Conservation (phyloP, 2,888 invertebrate species). For the Biston stratarius region DNA sequence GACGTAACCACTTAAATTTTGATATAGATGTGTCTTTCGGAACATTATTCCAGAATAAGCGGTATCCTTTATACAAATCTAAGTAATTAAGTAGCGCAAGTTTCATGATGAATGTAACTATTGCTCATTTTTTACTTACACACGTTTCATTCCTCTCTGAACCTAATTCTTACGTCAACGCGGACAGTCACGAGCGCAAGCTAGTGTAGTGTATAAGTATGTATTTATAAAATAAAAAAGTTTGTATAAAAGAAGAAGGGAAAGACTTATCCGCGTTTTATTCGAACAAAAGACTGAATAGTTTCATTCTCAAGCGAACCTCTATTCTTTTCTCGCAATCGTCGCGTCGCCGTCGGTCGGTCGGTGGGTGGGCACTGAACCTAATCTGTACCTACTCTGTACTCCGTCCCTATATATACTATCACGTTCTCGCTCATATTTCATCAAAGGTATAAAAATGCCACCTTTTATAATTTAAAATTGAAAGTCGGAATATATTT, state of each 20-base stretch:
- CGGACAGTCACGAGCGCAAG: too few relatives aligned
- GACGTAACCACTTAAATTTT: too few relatives aligned
- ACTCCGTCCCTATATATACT: slow-evolving; percentile 1
- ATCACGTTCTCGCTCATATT: slow-evolving; percentile 20
- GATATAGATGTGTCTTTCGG: too few relatives aligned
- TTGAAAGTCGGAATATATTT: slow-evolving; percentile 42
- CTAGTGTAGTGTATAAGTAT: too few relatives aligned
- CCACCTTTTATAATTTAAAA: slow-evolving; percentile 38
- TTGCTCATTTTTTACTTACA: too few relatives aligned
- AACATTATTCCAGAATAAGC: too few relatives aligned
- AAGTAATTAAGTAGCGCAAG: too few relatives aligned
- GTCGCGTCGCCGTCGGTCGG: slow-evolving; percentile 18
- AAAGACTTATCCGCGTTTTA: slow-evolving; percentile 16
- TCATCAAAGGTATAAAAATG: slow-evolving; percentile 31
- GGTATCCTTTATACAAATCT: too few relatives aligned
- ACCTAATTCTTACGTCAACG: too few relatives aligned
- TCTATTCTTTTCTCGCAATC: slow-evolving; percentile 10
- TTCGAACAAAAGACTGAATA: slow-evolving; percentile 25
- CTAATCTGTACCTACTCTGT: slow-evolving; percentile 30
- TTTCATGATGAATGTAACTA: too few relatives aligned
- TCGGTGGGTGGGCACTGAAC: slow-evolving; percentile 18
- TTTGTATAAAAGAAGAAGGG: background rate
- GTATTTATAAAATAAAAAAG: too few relatives aligned
- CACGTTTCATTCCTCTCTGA: too few relatives aligned
- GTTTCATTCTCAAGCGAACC: slow-evolving; percentile 10